phyloP scores from a whole-genome alignment of 2,113 vertebrate species.

The Dascyllus trimaculatus region DNA sequence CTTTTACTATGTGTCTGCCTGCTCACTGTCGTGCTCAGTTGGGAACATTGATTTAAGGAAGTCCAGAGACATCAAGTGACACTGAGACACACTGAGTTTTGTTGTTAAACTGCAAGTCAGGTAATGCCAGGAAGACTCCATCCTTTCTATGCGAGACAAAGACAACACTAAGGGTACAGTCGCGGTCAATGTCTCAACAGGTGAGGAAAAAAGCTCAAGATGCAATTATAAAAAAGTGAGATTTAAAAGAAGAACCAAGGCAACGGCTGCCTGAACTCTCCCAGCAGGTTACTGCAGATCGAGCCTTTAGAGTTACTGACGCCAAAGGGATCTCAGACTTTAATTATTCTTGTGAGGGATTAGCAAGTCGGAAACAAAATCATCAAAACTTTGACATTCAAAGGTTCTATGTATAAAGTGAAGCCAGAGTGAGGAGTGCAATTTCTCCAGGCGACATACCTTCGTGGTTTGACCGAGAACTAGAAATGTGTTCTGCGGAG shows the following conservation, averaged over 20 bases:
- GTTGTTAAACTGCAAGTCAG: too few species aligned
- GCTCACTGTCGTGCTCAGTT: too few species aligned
- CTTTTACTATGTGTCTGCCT: too few species aligned
- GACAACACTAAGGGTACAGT: too few species aligned
- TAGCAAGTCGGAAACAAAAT: not conserved
- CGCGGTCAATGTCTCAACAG: too few species aligned
- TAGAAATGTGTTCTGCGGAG: not conserved
- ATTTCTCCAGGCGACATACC: not conserved
- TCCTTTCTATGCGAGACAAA: too few species aligned
- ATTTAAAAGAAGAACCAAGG: not conserved
- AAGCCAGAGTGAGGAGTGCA: not conserved
- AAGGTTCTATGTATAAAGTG: too few species aligned
- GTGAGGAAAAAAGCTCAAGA: too few species aligned
- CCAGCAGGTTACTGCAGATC: not conserved
- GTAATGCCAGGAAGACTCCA: too few species aligned
- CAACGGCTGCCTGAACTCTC: not conserved
- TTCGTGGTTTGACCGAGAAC: conserved; percentile 1
- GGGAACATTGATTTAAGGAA: too few species aligned
- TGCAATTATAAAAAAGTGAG: not conserved
- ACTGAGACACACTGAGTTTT: too few species aligned
- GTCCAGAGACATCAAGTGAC: too few species aligned
- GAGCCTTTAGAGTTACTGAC: not conserved
- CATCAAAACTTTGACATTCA: not conserved
- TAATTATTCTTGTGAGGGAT: not conserved
- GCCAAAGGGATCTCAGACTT: not conserved